Conservation (phyloP, 2,113 vertebrate species). For the Salminus brasiliensis region DNA sequence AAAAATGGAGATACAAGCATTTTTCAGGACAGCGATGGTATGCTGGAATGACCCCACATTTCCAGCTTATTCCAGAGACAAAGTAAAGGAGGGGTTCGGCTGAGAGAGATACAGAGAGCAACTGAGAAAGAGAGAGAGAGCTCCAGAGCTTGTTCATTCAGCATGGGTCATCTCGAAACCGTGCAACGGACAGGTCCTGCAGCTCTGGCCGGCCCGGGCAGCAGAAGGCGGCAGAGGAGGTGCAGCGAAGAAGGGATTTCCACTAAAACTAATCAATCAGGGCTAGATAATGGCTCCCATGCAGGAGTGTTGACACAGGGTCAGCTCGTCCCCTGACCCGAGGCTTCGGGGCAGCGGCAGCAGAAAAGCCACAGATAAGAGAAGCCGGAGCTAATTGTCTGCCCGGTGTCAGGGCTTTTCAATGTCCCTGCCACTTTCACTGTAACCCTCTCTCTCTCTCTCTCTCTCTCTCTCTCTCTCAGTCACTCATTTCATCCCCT, state of each 20-base stretch:
- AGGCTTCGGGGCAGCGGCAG: conserved; percentile 66
- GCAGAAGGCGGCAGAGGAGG: conserved; percentile 58
- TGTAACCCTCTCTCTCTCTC: conserved; percentile 21
- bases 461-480: conserved; percentile 8
- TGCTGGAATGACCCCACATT: too few relatives aligned
- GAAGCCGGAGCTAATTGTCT: conserved; percentile 79
- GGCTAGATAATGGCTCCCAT: conserved; percentile 80
- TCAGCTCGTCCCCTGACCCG: conserved; percentile 80
- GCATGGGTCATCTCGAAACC: conserved; percentile 39
- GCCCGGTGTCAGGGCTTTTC: conserved; percentile 79
- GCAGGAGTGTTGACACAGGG: conserved; percentile 80
- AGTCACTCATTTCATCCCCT: background rate
- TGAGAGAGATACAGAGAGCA: background rate
- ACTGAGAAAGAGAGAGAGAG: background rate
- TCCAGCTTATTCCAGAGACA: too few relatives aligned
- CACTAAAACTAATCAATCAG: conserved; percentile 84
- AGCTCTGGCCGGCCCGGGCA: conserved; percentile 53
- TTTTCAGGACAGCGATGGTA: too few relatives aligned
- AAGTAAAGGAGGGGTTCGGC: background rate
- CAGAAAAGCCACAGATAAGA: conserved; percentile 76
- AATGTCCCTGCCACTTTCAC: conserved; percentile 64
- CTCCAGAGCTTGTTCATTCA: background rate
- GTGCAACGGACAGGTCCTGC: conserved; percentile 42
- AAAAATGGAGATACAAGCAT: too few relatives aligned
- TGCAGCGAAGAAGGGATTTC: conserved; percentile 76